Evolutionary conservation across 2,888 invertebrate genomes (phyloP).

Genomic region (Sipha maydis): DNA sequence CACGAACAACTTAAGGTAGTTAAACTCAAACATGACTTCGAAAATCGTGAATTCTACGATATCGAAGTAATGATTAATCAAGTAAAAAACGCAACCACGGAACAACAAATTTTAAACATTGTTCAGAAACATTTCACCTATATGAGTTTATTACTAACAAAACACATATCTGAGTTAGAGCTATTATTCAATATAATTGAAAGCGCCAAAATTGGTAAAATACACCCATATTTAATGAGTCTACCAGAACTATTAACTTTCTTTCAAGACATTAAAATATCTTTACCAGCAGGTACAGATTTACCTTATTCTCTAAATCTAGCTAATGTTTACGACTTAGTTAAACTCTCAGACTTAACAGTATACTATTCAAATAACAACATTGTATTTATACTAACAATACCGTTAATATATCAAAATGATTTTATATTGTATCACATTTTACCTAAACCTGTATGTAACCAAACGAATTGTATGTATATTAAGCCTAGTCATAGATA

Average conservation of each 20-base stretch:
- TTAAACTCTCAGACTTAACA: not conserved
- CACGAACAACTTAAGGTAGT: no score
- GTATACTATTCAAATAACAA: conserved; percentile 2
- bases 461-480: not conserved
- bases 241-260: not conserved
- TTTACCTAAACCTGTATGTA: conserved; percentile 3
- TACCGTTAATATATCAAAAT: not conserved
- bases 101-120: not conserved
- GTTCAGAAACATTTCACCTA: not conserved
- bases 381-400: not conserved
- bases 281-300: not conserved
- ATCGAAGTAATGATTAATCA: not conserved
- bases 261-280: not conserved
- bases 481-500: not conserved
- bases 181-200: not conserved
- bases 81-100: not conserved
- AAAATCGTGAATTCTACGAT: not conserved
- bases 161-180: not conserved
- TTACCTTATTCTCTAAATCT: not conserved
- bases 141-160: not conserved
- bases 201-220: not conserved
- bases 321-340: not conserved
- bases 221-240: not conserved
- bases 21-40: no score
- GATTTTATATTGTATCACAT: not conserved